Evolutionary conservation across 2,797 vertebrate genomes (phyloP), one percentile per base, ranked within the genome.

Genomic region (Adelosebastes latens): DNA sequence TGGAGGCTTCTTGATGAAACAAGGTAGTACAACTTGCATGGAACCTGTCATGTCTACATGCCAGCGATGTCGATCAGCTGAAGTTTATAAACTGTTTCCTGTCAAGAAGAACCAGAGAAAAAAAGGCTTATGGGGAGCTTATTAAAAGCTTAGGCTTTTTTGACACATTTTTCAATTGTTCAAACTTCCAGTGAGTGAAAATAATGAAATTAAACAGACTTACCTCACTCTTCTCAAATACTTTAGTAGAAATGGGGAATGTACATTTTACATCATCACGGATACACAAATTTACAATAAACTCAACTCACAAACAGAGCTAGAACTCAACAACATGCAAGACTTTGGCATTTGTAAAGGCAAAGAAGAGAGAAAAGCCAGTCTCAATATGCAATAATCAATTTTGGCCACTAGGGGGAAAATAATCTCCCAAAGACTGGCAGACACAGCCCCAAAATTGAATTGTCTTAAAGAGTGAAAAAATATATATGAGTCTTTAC

Each of bases 1-100:
- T 49, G n/a, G 49, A 9, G n/a, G 16, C 11, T 75, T 66, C 20
- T 6, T 69, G 53, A 68, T 81, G 67, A 70, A 77, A 89, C 67
- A 71, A 39, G 39, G 53, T 75, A 31, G 20, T 78, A 20, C 39
- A 63, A 59, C n/a, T 68, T 53, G 12, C 29, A 71, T 63, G 34
- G 72, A 59, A 77, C 39, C 70, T 69, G 75, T 39, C 71, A 70
- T 9, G 20, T 66, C 11, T 67, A 2, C 20, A 29, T 14, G 53
- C 34, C 53, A 70, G 25, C 25, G 16, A 78, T 56, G 61, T 22
- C 53, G 78, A 25, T 72, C 59, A 72, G 31, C 11, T n/a, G 42
- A 24, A 10, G 65, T 61, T 81, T 66, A 56, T 42, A 13, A 75
- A 75, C 4, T 34, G 60, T 31, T 72, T 72, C 12, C 66, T 42